Evolutionary conservation across 2,888 invertebrate species (phyloP), one percentile per base, ranked within the genome.

Genomic region (Panopea generosa): DNA sequence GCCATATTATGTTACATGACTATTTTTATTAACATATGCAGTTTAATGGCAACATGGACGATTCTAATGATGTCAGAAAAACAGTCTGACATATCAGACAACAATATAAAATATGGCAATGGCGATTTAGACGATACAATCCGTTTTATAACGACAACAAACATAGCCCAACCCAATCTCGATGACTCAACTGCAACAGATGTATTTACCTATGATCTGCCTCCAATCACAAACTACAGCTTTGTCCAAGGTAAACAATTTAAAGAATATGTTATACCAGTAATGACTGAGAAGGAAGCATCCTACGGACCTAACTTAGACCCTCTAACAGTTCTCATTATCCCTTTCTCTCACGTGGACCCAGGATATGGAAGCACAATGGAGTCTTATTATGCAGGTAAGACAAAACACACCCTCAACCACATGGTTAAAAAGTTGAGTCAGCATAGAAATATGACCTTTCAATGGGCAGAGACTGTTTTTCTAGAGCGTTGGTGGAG

Each of bases 361-460:
- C 99, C 99, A 0, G 99, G 99, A 68, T 99, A 99, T 99, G 93
- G 98, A 89, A 96, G 97, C 93, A 99, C 99, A 0, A 97, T 98
- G 93, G 97, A 98, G 88, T 96, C 96, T 89, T 99, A 99, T 93
- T 99, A 97, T 92, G 96, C 96, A 91, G 95, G 88, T 40, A 90
- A 92, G 77, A 92, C 98, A 0, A 95, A 96, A 73, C 96, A 96
- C 89, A 98, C 98, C 1, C 52, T 80, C 2, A 18, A 69, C 93
- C 96, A 97, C 92, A 96, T 98, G 94, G 97, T 98, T 20, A 95
- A 96, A 65, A 98, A 98, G 92, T 94, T 99, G 91, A 86, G 86
- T 70, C 95, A 96, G 90, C 96, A 96, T 93, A 95, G 95, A 24
- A 97, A 98, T 90, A 87, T 92, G 89, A 91, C 91, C 7, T 92